Evolutionary conservation across 2,888 invertebrate species (phyloP).

Genomic region (Microctonus aethiopoides): DNA sequence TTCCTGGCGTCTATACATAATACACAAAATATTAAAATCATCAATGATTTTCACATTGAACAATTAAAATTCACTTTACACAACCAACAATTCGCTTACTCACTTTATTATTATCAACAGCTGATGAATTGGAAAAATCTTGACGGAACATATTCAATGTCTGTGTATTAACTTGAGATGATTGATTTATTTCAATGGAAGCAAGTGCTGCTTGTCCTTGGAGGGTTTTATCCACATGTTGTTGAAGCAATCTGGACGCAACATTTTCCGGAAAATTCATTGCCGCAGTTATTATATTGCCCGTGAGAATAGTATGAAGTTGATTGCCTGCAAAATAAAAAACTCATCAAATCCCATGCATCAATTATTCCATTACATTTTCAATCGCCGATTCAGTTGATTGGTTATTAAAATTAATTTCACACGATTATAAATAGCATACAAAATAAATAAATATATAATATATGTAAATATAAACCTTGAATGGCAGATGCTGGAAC

Average conservation of each 20-base stretch:
- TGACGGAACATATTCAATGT: slow-evolving; percentile 37
- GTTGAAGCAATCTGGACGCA: slow-evolving; percentile 86
- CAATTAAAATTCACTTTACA: too few species aligned
- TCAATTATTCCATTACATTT: neutral
- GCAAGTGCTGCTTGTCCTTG: slow-evolving; percentile 69
- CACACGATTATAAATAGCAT: too few species aligned
- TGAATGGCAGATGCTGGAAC: slow-evolving; percentile 88
- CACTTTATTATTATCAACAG: slow-evolving; percentile 50
- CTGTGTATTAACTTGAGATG: slow-evolving; percentile 56
- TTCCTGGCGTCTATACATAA: slow-evolving; percentile 47
- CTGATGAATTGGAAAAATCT: slow-evolving; percentile 45
- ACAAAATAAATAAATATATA: too few species aligned
- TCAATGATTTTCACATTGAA: neutral
- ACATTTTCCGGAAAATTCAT: slow-evolving; percentile 86
- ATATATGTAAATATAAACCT: slow-evolving; percentile 67
- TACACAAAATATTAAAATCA: slow-evolving; percentile 11
- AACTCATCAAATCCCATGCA: neutral
- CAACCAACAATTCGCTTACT: too few species aligned
- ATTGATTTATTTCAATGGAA: slow-evolving; percentile 59
- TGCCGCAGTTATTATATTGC: slow-evolving; percentile 89
- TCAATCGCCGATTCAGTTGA: too few species aligned
- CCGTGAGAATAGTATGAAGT: slow-evolving; percentile 79
- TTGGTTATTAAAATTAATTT: too few species aligned
- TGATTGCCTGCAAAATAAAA: slow-evolving; percentile 68
- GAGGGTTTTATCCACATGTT: slow-evolving; percentile 86